These are phyloP conservation scores for Drosophila borealis DNA, from an alignment of 2,888 invertebrate species.

Conservation along the genomic window DNA sequence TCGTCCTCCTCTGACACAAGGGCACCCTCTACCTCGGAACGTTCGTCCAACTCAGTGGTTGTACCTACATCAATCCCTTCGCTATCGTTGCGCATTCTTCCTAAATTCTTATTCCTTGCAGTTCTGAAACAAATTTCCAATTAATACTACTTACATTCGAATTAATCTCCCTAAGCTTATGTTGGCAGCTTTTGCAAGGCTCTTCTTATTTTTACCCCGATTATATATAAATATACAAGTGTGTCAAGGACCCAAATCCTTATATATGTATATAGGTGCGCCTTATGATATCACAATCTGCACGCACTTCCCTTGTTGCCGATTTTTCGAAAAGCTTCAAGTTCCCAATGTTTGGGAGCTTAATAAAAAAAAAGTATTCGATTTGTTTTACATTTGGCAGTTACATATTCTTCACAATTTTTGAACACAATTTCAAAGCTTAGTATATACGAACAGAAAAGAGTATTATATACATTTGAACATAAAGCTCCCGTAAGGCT, in stretches of 20 bases:
- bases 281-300: background rate
- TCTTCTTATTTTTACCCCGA: background rate
- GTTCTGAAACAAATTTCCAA: conserved; percentile 5
- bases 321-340: conserved; percentile 3
- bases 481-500: too few relatives aligned
- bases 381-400: conserved; percentile 7
- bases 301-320: conserved; percentile 8
- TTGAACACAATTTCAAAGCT: conserved; percentile 9
- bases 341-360: conserved; percentile 11
- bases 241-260: background rate
- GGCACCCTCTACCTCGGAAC: conserved; percentile 3
- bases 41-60: conserved; percentile 16
- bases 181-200: background rate
- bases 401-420: conserved; percentile 13
- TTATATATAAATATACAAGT: conserved; percentile 5
- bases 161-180: conserved; percentile 4
- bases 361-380: conserved; percentile 5
- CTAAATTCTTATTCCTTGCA: conserved; percentile 13
- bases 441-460: background rate
- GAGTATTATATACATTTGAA: background rate
- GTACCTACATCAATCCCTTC: conserved; percentile 15
- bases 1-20: background rate
- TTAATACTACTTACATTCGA: conserved; percentile 6
- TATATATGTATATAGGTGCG: background rate
- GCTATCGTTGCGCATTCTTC: conserved; percentile 28